Conservation (phyloP, 2,113 vertebrate genomes). For the Crotalus horridus region DNA sequence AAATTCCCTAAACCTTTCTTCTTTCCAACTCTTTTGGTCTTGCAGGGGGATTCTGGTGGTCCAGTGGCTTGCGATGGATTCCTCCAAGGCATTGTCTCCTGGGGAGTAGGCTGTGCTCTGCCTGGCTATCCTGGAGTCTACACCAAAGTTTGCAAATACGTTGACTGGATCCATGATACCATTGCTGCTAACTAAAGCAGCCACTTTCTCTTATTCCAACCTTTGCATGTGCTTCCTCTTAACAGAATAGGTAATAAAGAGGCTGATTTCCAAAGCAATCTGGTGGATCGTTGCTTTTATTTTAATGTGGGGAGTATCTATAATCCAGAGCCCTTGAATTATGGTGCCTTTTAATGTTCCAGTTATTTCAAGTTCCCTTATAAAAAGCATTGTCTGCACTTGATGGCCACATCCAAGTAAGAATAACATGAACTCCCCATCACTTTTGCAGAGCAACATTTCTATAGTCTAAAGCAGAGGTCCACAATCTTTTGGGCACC, state of each 20-base stretch:
- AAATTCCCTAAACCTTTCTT: neutral
- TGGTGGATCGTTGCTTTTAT: neutral
- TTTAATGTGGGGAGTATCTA: neutral
- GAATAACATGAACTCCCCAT: neutral
- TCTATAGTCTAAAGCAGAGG: neutral
- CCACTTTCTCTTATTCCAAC: neutral
- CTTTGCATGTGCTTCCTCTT: fast-evolving
- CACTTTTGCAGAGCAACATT: neutral
- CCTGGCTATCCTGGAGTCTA: conserved; percentile 78
- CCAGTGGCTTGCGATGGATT: conserved; percentile 74
- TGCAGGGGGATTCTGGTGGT: conserved; percentile 81
- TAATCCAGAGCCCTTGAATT: neutral
- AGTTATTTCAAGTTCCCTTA: neutral
- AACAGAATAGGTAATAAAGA: neutral
- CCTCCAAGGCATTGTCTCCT: conserved; percentile 85
- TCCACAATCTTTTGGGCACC: no score
- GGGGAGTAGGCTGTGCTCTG: conserved; percentile 81
- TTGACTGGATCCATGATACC: conserved; percentile 71
- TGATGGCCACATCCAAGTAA: neutral
- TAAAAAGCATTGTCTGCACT: neutral
- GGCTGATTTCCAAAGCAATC: neutral
- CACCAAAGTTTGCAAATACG: conserved; percentile 78
- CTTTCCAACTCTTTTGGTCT: neutral
- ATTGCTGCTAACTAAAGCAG: conserved; percentile 63
- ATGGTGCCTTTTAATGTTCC: neutral